Conservation (phyloP, 2,888 invertebrate species). For the Craniophora ligustri region DNA sequence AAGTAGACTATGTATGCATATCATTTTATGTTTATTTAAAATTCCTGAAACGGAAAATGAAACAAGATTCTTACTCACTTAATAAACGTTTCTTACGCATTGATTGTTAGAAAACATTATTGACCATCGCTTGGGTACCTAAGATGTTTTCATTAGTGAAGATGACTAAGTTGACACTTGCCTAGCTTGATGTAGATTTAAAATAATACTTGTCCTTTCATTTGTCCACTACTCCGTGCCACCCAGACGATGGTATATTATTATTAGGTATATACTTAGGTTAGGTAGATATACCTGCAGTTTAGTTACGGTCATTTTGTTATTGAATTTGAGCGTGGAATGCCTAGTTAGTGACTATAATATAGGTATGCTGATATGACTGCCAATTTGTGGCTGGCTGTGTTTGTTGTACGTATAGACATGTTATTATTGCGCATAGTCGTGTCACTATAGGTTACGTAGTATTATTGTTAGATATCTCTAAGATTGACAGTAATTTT, state of each 20-base stretch:
- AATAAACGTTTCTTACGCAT: no score
- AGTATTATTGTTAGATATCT: background rate
- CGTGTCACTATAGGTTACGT: background rate
- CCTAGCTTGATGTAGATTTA: background rate
- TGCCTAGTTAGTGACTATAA: slow-evolving; percentile 22
- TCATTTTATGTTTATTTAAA: no score
- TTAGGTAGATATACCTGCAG: no score
- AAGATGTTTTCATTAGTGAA: no score
- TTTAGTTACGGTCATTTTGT: slow-evolving; percentile 54
- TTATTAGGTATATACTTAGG: slow-evolving; percentile 44
- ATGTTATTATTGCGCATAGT: slow-evolving; percentile 27
- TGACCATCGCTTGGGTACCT: no score
- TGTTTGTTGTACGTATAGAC: slow-evolving; percentile 8
- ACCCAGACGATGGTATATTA: slow-evolving; percentile 41
- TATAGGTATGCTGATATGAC: slow-evolving; percentile 22
- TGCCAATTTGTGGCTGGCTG: slow-evolving; percentile 44
- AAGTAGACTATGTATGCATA: no score
- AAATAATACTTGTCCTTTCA: slow-evolving; percentile 3
- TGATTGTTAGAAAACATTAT: no score
- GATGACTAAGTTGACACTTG: no score
- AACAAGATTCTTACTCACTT: no score
- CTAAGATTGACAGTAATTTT: no score
- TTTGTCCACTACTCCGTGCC: slow-evolving; percentile 6
- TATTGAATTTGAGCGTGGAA: slow-evolving; percentile 48
- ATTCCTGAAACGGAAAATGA: no score